phyloP scores from a whole-genome alignment of 2,888 invertebrate species.

The Cremastobaeus sp. region DNA sequence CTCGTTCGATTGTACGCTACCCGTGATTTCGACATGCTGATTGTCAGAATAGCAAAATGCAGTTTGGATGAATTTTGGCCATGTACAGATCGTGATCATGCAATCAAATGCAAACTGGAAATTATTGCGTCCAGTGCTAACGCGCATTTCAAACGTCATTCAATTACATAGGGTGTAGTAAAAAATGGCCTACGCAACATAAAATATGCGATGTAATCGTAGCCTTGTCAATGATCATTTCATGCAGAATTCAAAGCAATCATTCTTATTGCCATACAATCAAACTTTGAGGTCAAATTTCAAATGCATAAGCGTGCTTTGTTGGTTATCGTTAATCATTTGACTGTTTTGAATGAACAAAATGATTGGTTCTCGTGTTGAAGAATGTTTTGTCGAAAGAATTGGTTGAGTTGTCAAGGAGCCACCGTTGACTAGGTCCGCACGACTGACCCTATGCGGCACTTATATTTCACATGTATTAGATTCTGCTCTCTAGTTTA shows the following conservation, averaged over 20 bases:
- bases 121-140: conserved; percentile 61
- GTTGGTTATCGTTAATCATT: conserved; percentile 27
- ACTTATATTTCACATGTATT: conserved; percentile 69
- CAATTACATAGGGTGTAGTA: conserved; percentile 53
- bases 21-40: background rate
- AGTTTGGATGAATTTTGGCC: conserved; percentile 1
- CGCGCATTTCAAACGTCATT: conserved; percentile 62
- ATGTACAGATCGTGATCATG: conserved; percentile 28
- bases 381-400: conserved; percentile 30
- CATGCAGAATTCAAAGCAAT: conserved; percentile 25
- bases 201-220: conserved; percentile 50
- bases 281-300: conserved; percentile 31
- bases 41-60: background rate
- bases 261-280: conserved; percentile 42
- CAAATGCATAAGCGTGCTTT: conserved; percentile 23
- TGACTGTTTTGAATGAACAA: conserved; percentile 19
- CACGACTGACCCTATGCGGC: conserved; percentile 78
- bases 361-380: conserved; percentile 10
- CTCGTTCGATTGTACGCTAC: conserved; percentile 22
- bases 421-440: conserved; percentile 73
- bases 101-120: conserved; percentile 47
- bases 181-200: conserved; percentile 64
- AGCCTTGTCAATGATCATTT: conserved; percentile 49
- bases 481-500: conserved; percentile 64
- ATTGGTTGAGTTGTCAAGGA: conserved; percentile 53